phyloP scores from a whole-genome alignment of 1,140 invertebrate genomes.

The Caenorhabditis remanei region DNA sequence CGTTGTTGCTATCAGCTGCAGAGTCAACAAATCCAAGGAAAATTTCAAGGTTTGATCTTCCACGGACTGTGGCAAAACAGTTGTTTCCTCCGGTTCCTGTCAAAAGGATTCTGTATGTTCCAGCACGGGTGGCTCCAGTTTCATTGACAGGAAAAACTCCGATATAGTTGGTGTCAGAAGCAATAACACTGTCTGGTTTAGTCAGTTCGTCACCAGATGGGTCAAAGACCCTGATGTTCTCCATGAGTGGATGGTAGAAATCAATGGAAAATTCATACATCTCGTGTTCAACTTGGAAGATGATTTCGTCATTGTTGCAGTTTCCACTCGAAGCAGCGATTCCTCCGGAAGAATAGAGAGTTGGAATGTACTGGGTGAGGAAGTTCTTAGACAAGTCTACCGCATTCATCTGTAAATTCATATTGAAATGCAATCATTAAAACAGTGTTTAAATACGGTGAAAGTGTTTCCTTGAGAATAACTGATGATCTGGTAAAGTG shows the following conservation, averaged over 20 bases:
- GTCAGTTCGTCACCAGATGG: constrained; percentile 58
- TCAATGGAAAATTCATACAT: constrained; percentile 67
- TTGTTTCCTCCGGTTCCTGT: constrained; percentile 28
- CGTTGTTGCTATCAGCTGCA: constrained; percentile 58
- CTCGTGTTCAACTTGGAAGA: constrained; percentile 66
- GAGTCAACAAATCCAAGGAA: constrained; percentile 62
- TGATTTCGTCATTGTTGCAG: constrained; percentile 56
- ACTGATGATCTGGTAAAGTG: constrained; percentile 55
- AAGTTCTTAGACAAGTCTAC: constrained; percentile 61
- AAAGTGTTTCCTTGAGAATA: constrained; percentile 65
- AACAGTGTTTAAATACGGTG: not conserved
- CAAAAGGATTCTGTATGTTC: constrained; percentile 58
- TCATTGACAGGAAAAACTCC: constrained; percentile 60
- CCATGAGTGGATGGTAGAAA: constrained; percentile 64
- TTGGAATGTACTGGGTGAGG: constrained; percentile 63
- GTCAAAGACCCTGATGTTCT: constrained; percentile 44
- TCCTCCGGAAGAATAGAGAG: constrained; percentile 60
- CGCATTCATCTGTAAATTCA: constrained; percentile 53
- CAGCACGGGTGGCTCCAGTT: constrained; percentile 55
- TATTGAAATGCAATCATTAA: not conserved
- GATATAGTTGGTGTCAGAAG: constrained; percentile 62
- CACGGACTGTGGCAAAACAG: constrained; percentile 57
- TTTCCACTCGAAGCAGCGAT: constrained; percentile 41
- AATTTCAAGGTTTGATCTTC: constrained; percentile 63
- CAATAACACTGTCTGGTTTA: constrained; percentile 53